Evolutionary conservation across 2,888 invertebrate species (phyloP), one percentile per base, ranked within the genome.

Genomic region (Microdon myrmicae): DNA sequence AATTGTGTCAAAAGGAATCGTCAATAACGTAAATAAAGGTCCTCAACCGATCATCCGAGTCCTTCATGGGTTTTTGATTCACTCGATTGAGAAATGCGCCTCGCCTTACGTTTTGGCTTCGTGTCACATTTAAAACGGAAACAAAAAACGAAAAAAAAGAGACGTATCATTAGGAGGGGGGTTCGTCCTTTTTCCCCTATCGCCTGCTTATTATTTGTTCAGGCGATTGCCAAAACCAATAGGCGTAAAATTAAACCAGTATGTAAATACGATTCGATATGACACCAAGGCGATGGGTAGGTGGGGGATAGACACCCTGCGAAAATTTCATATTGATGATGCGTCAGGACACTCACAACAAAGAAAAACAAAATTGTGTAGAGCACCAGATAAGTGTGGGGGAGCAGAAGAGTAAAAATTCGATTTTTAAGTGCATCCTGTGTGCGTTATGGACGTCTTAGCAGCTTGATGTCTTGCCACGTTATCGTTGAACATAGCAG

Each of bases 191-290:
- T 26, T 37, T 47, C 35, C 45, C 58, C 58, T 58, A 58, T 58
- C 58, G 47, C 35, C 13, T 9, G 10, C 3, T 22, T 64, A 58
- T 72, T 79, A 79, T 79, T 79, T 79, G 75, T 74, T 77, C 78
- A 79, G 78, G 75, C 78, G 74, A 75, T 77, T 77, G 74, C 76
- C 73, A 71, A 78, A 79, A 76, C 77, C 78, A 79, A 79, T 79
- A 76, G 74, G 78, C 78, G 79, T 78, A 78, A 79, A 79, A 79
- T 79, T 79, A 78, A 79, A 78, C 75, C 74, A 48, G 58, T 66
- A 66, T 59, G 66, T 66, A 66, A 66, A 66, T 66, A 44, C 59
- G 25, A 64, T 45, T 53, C 47, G 45, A 55, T 35, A 53, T 43
- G 28, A 59, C 51, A 41, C 45, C 10, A 10, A n/a, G n/a, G n/a